Evolutionary conservation across 2,888 invertebrate genomes (phyloP).

Genomic region (Ormyrus rosae): DNA sequence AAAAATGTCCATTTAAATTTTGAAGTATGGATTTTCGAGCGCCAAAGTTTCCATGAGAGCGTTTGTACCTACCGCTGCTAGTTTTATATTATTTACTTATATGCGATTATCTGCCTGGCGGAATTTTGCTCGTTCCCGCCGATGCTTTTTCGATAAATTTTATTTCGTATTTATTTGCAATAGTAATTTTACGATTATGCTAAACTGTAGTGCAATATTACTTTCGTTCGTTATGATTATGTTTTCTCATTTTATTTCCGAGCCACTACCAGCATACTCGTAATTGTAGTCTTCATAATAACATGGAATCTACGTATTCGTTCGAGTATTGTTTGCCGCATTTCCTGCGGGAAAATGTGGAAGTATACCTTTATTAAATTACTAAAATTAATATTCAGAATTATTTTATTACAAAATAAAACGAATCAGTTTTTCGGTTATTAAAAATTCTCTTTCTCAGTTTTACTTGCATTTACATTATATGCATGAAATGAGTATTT

Average conservation of each 20-base stretch:
- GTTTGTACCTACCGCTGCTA: too few species aligned
- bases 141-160: too few species aligned
- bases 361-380: not conserved
- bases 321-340: slow-evolving; percentile 26
- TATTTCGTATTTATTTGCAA: too few species aligned
- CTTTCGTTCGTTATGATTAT: slow-evolving; percentile 28
- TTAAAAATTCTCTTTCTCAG: not conserved
- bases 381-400: not conserved
- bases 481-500: too few species aligned
- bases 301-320: slow-evolving; percentile 22
- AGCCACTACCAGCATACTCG: not conserved
- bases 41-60: too few species aligned
- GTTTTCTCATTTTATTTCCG: slow-evolving; percentile 3
- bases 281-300: slow-evolving; percentile 2
- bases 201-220: slow-evolving; percentile 24
- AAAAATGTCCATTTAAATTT: too few species aligned
- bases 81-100: too few species aligned
- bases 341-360: slow-evolving; percentile 26
- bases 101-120: too few species aligned
- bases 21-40: too few species aligned
- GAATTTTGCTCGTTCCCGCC: too few species aligned
- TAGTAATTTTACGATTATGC: not conserved
- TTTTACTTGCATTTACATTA: too few species aligned
- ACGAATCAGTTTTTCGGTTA: not conserved
- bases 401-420: not conserved